These are phyloP conservation scores for Eudyptes chrysolophus DNA, from an alignment of 2,113 vertebrate genomes.

Conservation along the genomic window DNA sequence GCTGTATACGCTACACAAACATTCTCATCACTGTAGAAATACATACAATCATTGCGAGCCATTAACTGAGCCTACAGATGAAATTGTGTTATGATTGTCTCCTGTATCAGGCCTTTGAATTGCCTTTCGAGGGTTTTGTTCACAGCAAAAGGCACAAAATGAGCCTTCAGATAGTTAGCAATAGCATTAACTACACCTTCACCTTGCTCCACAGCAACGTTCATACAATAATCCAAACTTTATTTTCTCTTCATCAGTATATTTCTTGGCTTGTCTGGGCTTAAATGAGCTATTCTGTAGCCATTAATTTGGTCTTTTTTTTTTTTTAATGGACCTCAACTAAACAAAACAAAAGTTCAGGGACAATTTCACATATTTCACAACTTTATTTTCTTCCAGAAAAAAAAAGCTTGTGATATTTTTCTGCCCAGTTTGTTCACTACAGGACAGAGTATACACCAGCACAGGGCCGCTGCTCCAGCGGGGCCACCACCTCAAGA, in stretches of 20 bases:
- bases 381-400: neutral
- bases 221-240: neutral
- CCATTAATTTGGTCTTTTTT: neutral
- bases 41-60: neutral
- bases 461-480: neutral
- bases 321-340: neutral
- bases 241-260: neutral
- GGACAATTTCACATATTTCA: neutral
- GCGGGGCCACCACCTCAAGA: neutral
- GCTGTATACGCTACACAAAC: neutral
- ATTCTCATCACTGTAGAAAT: neutral
- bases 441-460: neutral
- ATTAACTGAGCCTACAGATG: neutral
- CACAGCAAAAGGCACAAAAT: constrained; percentile 4
- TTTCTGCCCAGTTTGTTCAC: neutral
- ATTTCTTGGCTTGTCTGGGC: neutral
- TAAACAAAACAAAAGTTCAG: neutral
- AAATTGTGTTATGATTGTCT: neutral
- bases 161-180: neutral
- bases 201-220: neutral
- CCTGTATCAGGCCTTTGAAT: neutral
- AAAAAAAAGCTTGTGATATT: neutral
- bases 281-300: neutral
- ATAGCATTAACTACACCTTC: neutral
- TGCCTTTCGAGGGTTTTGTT: neutral